phyloP scores from a whole-genome alignment of 2,888 invertebrate genomes.

The Andrena praecox region DNA sequence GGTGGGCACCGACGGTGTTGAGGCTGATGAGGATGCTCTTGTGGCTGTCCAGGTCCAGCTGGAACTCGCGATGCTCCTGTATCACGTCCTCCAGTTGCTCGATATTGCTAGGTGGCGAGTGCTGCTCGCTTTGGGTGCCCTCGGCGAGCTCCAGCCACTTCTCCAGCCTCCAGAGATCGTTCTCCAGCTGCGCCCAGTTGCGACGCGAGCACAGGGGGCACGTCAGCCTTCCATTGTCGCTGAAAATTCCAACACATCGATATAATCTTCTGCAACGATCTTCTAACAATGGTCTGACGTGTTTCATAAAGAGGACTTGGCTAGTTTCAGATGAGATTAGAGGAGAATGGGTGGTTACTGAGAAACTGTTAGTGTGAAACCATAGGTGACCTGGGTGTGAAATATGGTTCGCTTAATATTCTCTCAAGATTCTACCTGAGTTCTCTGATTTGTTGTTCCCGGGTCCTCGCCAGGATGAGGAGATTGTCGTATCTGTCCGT shows the following conservation, averaged over 20 bases:
- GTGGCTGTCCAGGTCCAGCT: constrained; percentile 95
- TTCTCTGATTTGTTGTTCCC: constrained; percentile 92
- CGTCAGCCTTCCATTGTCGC: constrained; percentile 92
- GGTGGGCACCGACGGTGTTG: constrained; percentile 94
- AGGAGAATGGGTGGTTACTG: constrained; percentile 27
- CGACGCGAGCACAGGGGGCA: constrained; percentile 94
- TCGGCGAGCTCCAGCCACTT: constrained; percentile 96
- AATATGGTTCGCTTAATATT: constrained; percentile 13
- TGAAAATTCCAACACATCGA: constrained; percentile 76
- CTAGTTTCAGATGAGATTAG: constrained; percentile 4
- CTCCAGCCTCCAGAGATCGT: constrained; percentile 95
- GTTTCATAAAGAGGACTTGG: background rate
- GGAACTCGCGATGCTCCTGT: constrained; percentile 93
- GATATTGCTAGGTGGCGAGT: constrained; percentile 89
- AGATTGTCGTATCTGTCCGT: constrained; percentile 89
- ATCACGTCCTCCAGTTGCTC: constrained; percentile 94
- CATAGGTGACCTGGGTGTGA: constrained; percentile 85
- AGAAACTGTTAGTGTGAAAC: constrained; percentile 58
- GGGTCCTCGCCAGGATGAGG: constrained; percentile 89
- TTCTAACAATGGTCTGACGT: background rate
- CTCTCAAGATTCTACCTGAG: constrained; percentile 87
- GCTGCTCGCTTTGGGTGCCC: constrained; percentile 90
- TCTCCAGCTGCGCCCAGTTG: constrained; percentile 95
- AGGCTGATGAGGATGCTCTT: constrained; percentile 94
- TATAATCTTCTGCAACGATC: background rate